Conservation (phyloP, 2,113 vertebrate genomes). For the Perognathus longimembris region DNA sequence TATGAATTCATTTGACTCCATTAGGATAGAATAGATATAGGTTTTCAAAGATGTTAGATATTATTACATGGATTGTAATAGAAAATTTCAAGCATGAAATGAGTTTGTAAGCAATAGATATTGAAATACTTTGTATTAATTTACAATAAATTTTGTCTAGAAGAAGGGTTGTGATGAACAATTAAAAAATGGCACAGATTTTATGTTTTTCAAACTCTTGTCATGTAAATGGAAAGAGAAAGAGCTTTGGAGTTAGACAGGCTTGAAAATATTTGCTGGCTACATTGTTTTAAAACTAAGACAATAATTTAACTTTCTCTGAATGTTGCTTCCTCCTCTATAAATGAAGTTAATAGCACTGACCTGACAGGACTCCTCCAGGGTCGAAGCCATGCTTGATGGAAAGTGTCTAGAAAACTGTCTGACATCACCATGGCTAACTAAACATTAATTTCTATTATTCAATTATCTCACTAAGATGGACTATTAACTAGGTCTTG, state of each 20-base stretch:
- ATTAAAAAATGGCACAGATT: not conserved
- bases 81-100: not conserved
- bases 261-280: not conserved
- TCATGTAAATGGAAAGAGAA: not conserved
- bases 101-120: not conserved
- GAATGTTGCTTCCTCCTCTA: not conserved
- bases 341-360: not conserved
- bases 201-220: not conserved
- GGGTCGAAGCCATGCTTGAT: not conserved
- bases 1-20: not conserved
- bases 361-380: too few species aligned
- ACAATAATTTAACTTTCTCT: constrained; percentile 9
- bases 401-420: not conserved
- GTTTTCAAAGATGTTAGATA: not conserved
- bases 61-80: not conserved
- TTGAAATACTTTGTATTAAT: not conserved
- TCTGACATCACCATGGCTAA: not conserved
- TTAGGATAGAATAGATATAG: not conserved
- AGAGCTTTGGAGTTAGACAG: not conserved
- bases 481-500: not conserved
- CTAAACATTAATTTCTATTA: constrained; percentile 5
- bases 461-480: not conserved
- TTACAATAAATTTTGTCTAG: not conserved
- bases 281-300: not conserved
- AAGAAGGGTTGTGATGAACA: not conserved